These are phyloP conservation scores for Gallinago paraguaiae DNA, from an alignment of 2,113 vertebrate genomes.

Conservation along the genomic window DNA sequence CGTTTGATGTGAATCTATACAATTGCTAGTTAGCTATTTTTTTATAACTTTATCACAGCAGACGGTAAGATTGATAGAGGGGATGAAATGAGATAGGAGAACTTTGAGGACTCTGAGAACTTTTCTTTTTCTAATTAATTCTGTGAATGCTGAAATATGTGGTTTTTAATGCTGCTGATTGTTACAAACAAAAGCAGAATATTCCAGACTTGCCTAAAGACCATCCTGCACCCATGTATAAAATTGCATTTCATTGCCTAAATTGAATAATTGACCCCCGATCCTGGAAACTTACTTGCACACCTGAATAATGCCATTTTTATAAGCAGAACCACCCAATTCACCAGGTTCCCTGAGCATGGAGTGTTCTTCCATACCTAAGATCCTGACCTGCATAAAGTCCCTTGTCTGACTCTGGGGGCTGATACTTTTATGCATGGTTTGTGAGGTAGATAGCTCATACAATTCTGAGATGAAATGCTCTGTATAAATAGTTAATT, in stretches of 20 bases:
- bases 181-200: not conserved
- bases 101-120: not conserved
- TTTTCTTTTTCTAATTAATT: not conserved
- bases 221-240: not conserved
- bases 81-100: not conserved
- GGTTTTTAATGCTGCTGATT: not conserved
- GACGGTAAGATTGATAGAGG: not conserved
- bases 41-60: not conserved
- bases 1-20: not conserved
- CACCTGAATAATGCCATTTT: not conserved
- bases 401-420: not conserved
- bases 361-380: not conserved
- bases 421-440: not conserved
- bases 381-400: not conserved
- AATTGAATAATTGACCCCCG: not conserved
- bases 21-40: not conserved
- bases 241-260: not conserved
- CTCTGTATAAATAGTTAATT: constrained; percentile 50
- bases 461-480: not conserved
- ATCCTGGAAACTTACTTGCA: not conserved
- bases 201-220: not conserved
- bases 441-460: not conserved
- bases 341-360: not conserved
- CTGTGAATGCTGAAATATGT: not conserved
- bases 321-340: not conserved